Evolutionary conservation across 2,113 vertebrate genomes (phyloP), one percentile per base, ranked within the genome.

Genomic region (Zosterops pallidus): DNA sequence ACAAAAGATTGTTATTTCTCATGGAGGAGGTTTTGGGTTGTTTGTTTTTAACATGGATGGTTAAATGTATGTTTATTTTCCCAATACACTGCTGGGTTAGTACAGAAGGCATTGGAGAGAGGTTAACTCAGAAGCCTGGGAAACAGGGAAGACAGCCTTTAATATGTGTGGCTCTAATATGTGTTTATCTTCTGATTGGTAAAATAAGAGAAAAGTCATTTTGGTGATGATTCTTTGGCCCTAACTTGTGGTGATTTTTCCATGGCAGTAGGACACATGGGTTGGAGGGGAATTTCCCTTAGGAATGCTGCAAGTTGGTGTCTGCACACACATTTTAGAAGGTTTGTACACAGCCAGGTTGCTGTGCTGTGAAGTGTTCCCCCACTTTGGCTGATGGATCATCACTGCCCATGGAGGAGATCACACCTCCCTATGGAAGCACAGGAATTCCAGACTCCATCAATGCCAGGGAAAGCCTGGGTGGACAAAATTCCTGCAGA

Each of bases 1-100:
- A 42, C n/a, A 37, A n/a, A 82, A 75, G 6, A 60, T n/a, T 78
- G 33, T 37, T 87, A 49, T 84, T 93, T 76, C 84, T 87, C 63
- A 59, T 42, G n/a, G 69, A 78, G 86, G 35, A 78, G 11, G n/a
- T 25, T 82, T 71, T 4, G 33, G 21, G 24, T 28, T 84, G 56
- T 55, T 89, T 91, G 35, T 41, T 93, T 93, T 90, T 64, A 55
- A 75, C 41, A 13, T 0, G 5, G 29, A 55, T 10, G 20, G 44
- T 55, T 64, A 83, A 42, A 64, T 91, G 52, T 25, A 18, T 55
- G 55, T 79, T 92, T 94, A 75, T 94, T 92, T 93, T 92, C 12
- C 8, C 55, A 76, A 64, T 41, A 53, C 3, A 2, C 31, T 71
- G 44, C 24, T 56, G 52, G 50, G 56, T 75, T 86, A 70, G 75